Evolutionary conservation across 1,140 invertebrate species (phyloP), one percentile per base, ranked within the genome.

Genomic region (Anastatus disparis): DNA sequence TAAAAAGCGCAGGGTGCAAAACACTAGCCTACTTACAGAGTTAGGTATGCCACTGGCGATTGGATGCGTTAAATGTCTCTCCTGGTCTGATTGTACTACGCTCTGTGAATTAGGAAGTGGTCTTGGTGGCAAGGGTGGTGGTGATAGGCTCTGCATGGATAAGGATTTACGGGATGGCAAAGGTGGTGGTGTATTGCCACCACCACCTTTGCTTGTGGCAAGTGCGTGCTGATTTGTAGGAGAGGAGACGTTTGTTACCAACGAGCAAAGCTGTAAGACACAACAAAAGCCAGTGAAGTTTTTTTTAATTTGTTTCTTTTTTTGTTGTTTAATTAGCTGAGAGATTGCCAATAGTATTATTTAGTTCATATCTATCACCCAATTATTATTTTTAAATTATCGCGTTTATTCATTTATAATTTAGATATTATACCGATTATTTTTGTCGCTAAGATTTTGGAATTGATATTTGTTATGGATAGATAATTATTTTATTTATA

Each of bases 81-180:
- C 81, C 82, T 81, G 77, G 80, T 82, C 82, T 81, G 78, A 78
- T 78, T 81, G 82, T 76, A 80, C 76, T 80, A 82, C 78, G 77
- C 81, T 83, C 78, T 84, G 83, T 74, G 77, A 84, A 73, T 84
- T 85, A 78, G 79, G 81, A 78, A 76, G 82, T 75, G 79, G 81
- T 83, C 80, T 79, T 46, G 84, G 82, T 76, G 84, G 84, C 72
- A 86, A 82, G 53, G 84, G 85, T 70, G 84, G 85, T 63, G 82
- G 82, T 76, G 84, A 85, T 67, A 83, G 82, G 77, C 78, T 82
- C 80, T 82, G 84, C 84, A 82, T 82, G 79, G 84, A 82, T 44
- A 86, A 73, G 80, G 87, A 84, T 81, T 88, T 87, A 74, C 89
- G 86, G 71, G 89, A 89, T 44, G 89, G 90, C 70, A 91, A 77